Percentiles rank a stretch among this genome's conserved stretches.
These are phyloP conservation scores for Fulica atra DNA, from an alignment of 2,113 vertebrate species.

Conservation along the genomic window DNA sequence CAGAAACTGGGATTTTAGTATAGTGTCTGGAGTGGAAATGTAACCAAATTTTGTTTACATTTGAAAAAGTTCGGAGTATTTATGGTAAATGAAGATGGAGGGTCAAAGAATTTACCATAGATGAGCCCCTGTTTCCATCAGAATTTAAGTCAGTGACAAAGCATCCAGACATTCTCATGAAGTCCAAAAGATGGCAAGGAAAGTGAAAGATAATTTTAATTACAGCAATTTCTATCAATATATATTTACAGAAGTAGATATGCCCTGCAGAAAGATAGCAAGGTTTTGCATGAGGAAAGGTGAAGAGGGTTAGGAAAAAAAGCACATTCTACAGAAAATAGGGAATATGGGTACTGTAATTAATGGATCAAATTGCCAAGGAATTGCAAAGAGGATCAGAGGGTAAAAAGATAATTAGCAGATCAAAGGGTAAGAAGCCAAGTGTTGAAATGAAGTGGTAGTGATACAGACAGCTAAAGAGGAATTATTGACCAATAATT, in stretches of 20 bases:
- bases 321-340: not conserved
- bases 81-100: not conserved
- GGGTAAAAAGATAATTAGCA: slow-evolving; percentile 55
- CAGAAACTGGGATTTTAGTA: not conserved
- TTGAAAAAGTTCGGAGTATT: not conserved
- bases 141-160: not conserved
- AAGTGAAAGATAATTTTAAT: slow-evolving; percentile 7
- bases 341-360: slow-evolving; percentile 14
- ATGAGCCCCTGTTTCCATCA: not conserved
- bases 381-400: slow-evolving; percentile 44
- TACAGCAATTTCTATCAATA: not conserved
- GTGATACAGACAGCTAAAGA: slow-evolving; percentile 30
- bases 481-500: slow-evolving; percentile 65
- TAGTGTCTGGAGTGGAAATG: not conserved
- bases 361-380: slow-evolving; percentile 53
- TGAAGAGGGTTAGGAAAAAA: slow-evolving; percentile 17
- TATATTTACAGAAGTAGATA: not conserved
- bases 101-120: not conserved
- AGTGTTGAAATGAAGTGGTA: slow-evolving; percentile 22
- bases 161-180: not conserved
- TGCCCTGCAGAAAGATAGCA: not conserved
- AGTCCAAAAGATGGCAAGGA: not conserved
- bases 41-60: not conserved
- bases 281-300: not conserved
- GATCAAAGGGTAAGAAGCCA: slow-evolving; percentile 58